Base-by-base conservation (phyloP, 2,888 invertebrate genomes). In the Pomacea canaliculata region DNA sequence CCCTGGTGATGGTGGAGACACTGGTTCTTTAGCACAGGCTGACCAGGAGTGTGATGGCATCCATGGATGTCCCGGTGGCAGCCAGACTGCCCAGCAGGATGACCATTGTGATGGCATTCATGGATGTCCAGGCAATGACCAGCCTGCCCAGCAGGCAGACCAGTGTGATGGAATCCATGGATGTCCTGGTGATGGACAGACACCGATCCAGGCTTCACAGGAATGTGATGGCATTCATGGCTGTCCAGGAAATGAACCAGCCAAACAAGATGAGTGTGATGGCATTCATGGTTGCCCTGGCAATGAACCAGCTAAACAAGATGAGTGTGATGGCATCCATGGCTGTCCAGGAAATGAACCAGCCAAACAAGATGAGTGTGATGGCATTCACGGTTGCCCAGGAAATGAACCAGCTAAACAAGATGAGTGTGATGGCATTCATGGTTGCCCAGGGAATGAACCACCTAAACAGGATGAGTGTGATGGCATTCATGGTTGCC, bases 1-100 rank as follows among this genome's bases (percentile, higher is more conserved):
- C 9, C 72, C 71, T n/a, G 70, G 62, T 2, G 71, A 69, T 48
- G 62, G 71, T 7, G 66, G 56, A 3, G 67, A 56, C 5, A 63
- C 51, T 46, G 63, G 72, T 59, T 60, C 59, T 13, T 7, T 56
- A 10, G 51, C 12, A 56, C 72, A 76, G 68, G 51, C 62, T 16
- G 51, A 23, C 27, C 79, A 79, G 60, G 69, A 63, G 51, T 78
- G 76, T 67, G 80, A 78, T 68, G 79, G 79, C 59, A 77, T 72
- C 62, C 77, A 69, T n/a, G 79, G 76, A 48, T 76, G 72, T 1
- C 75, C 71, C 13, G 67, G 48, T 2, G 72, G 63, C 13, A 66
- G 23, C n/a, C 72, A 56, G 12, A 65, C 72, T 37, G 65, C 49
- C 27, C 65, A 51, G 12, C 72, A 73, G 56, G 65, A 37, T 51